Percentiles rank a stretch among this genome's conserved stretches.
Evolutionary conservation across 1,140 invertebrate genomes (phyloP).

Genomic region (Dreissena rostriformis): DNA sequence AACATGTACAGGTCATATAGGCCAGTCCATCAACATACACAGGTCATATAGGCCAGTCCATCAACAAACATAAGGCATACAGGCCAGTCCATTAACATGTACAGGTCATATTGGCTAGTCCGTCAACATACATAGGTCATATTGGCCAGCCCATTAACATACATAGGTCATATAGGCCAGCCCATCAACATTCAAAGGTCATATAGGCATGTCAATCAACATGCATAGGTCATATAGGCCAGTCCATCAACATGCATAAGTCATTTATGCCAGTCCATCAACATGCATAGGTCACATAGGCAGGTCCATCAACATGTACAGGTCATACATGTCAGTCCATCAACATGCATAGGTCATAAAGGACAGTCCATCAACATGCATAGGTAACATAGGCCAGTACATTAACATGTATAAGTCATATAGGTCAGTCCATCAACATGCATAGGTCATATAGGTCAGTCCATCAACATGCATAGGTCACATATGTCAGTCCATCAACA

Average conservation of each 20-base stretch:
- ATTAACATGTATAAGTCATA: neutral
- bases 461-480: no score
- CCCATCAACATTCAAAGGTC: neutral
- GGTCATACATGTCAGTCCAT: neutral
- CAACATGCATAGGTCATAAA: constrained; percentile 1
- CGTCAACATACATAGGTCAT: no score
- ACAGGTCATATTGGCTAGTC: no score
- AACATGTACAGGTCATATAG: neutral
- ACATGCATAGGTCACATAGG: no score
- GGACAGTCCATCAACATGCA: neutral
- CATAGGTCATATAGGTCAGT: no score
- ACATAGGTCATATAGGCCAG: neutral
- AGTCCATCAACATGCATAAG: no score
- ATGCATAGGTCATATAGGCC: no score
- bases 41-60: neutral
- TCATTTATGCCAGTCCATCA: no score
- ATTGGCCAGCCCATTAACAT: neutral
- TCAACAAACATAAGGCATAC: neutral
- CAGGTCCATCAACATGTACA: neutral
- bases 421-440: neutral
- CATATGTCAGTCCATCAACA: neutral
- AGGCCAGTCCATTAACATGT: neutral
- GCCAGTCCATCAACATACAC: neutral
- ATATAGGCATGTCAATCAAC: no score
- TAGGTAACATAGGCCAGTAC: neutral